Evolutionary conservation across 1,140 invertebrate genomes (phyloP), one percentile per base, ranked within the genome.

Genomic region (Cylas formicarius): DNA sequence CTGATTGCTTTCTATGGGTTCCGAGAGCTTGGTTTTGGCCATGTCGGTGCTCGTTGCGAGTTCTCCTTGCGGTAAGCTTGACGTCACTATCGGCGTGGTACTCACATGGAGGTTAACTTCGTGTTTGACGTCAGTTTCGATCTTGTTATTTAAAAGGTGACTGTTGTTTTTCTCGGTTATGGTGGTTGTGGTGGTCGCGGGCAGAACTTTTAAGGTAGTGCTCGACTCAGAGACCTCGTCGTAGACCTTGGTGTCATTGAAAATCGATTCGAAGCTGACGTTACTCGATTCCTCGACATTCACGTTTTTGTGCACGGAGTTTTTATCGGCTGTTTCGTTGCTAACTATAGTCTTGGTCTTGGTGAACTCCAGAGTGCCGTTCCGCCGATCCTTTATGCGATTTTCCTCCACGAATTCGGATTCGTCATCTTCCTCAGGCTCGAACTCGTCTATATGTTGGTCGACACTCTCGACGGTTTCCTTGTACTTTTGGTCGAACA

Each of bases 141-240:
- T 63, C 19, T 60, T 60, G 27, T 63, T 63, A 36, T 39, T 61
- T 19, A 61, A 45, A 32, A 61, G 52, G 27, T 52, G 40, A 14
- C 37, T 43, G 11, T 45, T 46, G 27, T 32, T 49, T 26, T 23
- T 39, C 27, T 47, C 34, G n/a, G 11, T 19, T 11, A 9, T n/a
- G 3, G 48, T 32, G 10, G 52, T 32, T 19, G 55, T 48, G 35
- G 53, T 56, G 3, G 55, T 56, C 16, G 52, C 27, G 18, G 31
- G 33, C 5, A 40, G n/a, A 24, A 22, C 43, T 39, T 46, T 52
- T 23, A 37, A 39, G 3, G 53, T 55, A 3, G 45, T 37, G 13
- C 6, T 39, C 5, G 37, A 39, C 19, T 31, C 44, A 27, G n/a
- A 31, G 18, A 28, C 24, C 19, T 48, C 38, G 32, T 44, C 38